A percentile compares a stretch with the other conserved stretches of the same genome.
Evolutionary conservation across 2,797 vertebrate genomes (phyloP).

Genomic region (Kryptopterus vitreolus): DNA sequence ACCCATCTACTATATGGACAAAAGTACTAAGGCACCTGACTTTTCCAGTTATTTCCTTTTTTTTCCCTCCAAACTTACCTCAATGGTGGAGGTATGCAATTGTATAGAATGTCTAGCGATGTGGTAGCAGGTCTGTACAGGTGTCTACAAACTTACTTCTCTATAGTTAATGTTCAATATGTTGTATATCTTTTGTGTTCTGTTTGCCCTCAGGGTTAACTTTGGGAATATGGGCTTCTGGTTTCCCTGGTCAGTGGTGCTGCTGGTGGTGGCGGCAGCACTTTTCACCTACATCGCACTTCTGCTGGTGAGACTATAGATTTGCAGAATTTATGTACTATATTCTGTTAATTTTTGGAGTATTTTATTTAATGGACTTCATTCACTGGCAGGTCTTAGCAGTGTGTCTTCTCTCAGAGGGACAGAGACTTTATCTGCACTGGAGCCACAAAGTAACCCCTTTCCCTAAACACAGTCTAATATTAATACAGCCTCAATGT

Average conservation of each 20-base stretch:
- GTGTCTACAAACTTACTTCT: too few relatives aligned
- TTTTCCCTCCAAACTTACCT: too few relatives aligned
- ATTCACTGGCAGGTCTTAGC: conserved; percentile 78
- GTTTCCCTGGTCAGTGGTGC: conserved; percentile 87
- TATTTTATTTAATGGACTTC: neutral
- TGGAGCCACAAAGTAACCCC: conserved; percentile 88
- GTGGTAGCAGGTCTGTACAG: too few relatives aligned
- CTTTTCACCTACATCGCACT: conserved; percentile 79
- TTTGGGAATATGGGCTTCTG: conserved; percentile 81
- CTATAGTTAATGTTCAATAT: neutral
- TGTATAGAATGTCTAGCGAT: too few relatives aligned
- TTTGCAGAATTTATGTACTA: neutral
- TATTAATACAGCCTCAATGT: neutral
- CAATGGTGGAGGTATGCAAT: too few relatives aligned
- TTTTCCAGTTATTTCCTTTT: too few relatives aligned
- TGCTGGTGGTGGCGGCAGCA: conserved; percentile 75
- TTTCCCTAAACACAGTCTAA: neutral
- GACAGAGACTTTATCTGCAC: conserved; percentile 84
- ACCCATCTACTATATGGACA: too few relatives aligned
- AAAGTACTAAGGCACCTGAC: too few relatives aligned
- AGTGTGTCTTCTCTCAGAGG: conserved; percentile 83
- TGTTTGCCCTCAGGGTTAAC: conserved; percentile 74
- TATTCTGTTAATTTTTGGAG: neutral
- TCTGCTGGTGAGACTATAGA: conserved; percentile 78
- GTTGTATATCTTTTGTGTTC: neutral